Evolutionary conservation across 2,113 vertebrate species (phyloP).

Genomic region (Callithrix jacchus): DNA sequence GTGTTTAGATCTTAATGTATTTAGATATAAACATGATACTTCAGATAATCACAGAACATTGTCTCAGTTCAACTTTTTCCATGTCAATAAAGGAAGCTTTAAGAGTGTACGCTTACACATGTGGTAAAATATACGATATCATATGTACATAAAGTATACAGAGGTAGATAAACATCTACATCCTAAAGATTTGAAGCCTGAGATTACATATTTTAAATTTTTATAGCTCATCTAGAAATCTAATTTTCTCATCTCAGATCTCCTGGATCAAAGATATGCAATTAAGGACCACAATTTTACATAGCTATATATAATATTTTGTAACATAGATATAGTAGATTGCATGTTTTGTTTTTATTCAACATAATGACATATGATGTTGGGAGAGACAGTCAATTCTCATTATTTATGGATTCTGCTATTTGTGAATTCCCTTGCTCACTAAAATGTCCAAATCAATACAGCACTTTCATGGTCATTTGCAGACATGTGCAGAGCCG

Average conservation of each 20-base stretch:
- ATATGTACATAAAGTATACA: neutral
- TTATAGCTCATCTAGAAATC: neutral
- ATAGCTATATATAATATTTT: neutral
- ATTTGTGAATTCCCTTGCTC: neutral
- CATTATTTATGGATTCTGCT: neutral
- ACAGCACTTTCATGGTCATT: neutral
- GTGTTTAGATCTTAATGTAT: neutral
- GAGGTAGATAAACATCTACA: neutral
- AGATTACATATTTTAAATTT: neutral
- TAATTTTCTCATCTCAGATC: conserved; percentile 16
- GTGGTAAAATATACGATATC: conserved; percentile 11
- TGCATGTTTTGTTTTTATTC: conserved; percentile 12
- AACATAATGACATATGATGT: neutral
- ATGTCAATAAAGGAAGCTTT: neutral
- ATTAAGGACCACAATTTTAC: conserved; percentile 27
- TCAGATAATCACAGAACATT: conserved; percentile 20
- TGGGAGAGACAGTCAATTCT: neutral
- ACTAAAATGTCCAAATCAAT: conserved; percentile 9
- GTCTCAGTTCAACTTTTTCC: conserved; percentile 40
- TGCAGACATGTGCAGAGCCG: neutral
- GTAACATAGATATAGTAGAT: neutral
- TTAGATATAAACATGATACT: conserved; percentile 16
- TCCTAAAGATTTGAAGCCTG: neutral
- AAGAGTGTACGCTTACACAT: neutral
- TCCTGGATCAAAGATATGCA: conserved; percentile 1